Conservation (phyloP, 2,888 invertebrate species). For the Gymnocheta viridis region DNA sequence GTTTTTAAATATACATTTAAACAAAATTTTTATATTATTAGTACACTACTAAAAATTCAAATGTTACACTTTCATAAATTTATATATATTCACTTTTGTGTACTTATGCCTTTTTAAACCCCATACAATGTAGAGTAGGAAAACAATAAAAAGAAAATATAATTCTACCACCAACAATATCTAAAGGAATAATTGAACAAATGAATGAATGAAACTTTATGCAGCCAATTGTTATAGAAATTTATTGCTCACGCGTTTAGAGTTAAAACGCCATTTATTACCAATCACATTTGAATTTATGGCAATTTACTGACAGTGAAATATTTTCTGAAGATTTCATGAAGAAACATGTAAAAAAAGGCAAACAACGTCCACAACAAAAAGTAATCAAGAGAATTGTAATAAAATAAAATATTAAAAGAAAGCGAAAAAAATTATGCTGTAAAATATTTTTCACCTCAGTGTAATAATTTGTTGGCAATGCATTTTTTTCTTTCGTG, state of each 20-base stretch:
- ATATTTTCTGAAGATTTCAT: constrained; percentile 64
- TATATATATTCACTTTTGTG: background rate
- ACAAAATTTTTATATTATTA: no score
- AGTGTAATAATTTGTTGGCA: constrained; percentile 56
- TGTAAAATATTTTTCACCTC: constrained; percentile 55
- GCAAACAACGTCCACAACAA: constrained; percentile 5
- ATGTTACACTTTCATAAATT: background rate
- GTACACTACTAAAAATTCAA: no score
- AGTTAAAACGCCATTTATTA: constrained; percentile 71
- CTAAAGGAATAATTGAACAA: constrained; percentile 20
- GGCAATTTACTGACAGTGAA: constrained; percentile 71
- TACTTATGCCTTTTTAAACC: background rate
- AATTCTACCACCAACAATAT: constrained; percentile 17
- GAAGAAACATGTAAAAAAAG: constrained; percentile 11
- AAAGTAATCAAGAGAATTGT: constrained; percentile 36
- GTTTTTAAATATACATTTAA: no score
- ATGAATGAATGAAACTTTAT: constrained; percentile 35
- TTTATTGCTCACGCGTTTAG: constrained; percentile 71
- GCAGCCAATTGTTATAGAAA: constrained; percentile 67
- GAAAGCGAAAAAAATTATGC: constrained; percentile 28
- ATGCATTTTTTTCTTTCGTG: background rate
- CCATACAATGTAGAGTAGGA: constrained; percentile 23
- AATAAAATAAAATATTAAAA: constrained; percentile 49
- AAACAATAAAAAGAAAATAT: constrained; percentile 7
- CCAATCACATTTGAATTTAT: constrained; percentile 72